Evolutionary conservation across 2,888 invertebrate species (phyloP).

Genomic region (Caenorhabditis panamensis): DNA sequence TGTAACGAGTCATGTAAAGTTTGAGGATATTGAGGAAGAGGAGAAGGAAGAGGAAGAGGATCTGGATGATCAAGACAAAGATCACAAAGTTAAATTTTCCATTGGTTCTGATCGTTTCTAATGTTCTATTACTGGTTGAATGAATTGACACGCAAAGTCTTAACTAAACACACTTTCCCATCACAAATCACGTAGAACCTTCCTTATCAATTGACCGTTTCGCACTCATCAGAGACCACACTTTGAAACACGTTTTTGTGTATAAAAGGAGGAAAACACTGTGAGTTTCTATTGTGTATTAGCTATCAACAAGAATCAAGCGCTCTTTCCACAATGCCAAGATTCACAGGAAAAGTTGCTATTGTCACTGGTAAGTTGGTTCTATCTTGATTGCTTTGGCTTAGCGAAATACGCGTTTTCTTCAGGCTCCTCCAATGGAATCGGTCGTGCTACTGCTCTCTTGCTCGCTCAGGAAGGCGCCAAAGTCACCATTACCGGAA

Average conservation of each 20-base stretch:
- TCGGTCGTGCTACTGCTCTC: constrained; percentile 38
- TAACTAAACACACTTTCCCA: not conserved
- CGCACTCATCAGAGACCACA: not conserved
- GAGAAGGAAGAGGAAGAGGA: constrained; percentile 6
- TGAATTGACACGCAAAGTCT: not conserved
- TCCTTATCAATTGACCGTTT: not conserved
- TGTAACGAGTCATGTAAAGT: constrained; percentile 5
- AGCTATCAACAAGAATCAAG: too few species aligned
- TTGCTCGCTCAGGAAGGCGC: constrained; percentile 31
- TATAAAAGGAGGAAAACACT: too few species aligned
- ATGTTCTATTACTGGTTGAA: too few species aligned
- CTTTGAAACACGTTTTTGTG: not conserved
- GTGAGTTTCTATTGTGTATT: too few species aligned
- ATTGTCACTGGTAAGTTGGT: constrained; percentile 23
- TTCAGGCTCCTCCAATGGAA: constrained; percentile 43
- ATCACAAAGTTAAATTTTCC: not conserved
- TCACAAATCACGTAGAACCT: not conserved
- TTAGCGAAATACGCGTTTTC: not conserved
- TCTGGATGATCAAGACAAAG: too few species aligned
- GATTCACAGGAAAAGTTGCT: constrained; percentile 36
- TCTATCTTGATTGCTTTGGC: not conserved
- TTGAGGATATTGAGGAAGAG: not conserved
- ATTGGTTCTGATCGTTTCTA: not conserved
- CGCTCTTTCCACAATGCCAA: not conserved
- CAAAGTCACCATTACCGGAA: constrained; percentile 40